These are phyloP conservation scores for Atta texana DNA, from an alignment of 1,140 invertebrate genomes.

Conservation along the genomic window DNA sequence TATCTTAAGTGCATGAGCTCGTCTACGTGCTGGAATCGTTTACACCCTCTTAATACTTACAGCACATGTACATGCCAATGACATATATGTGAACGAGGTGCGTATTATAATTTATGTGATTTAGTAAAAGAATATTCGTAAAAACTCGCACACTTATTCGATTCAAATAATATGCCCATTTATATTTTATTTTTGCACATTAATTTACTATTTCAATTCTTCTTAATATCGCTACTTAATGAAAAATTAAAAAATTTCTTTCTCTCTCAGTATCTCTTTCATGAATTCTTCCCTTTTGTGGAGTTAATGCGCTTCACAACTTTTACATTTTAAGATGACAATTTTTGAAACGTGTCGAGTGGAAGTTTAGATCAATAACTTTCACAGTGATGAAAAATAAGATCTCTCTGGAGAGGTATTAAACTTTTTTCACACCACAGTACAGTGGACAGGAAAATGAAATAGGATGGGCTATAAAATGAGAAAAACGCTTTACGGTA, in stretches of 20 bases:
- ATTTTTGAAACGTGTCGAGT: slow-evolving; percentile 53
- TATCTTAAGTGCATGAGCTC: slow-evolving; percentile 44
- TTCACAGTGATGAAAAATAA: slow-evolving; percentile 59
- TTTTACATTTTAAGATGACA: slow-evolving; percentile 50
- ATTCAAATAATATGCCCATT: slow-evolving; percentile 21
- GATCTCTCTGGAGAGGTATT: slow-evolving; percentile 56
- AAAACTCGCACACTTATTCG: neutral
- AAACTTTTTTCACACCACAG: slow-evolving; percentile 48
- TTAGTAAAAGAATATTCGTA: neutral
- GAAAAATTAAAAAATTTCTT: slow-evolving; percentile 13
- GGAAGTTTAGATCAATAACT: slow-evolving; percentile 58
- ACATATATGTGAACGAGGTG: slow-evolving; percentile 46
- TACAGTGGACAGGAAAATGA: slow-evolving; percentile 40
- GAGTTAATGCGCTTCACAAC: slow-evolving; percentile 55
- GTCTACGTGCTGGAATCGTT: slow-evolving; percentile 59
- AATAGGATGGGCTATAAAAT: slow-evolving; percentile 48
- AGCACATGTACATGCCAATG: slow-evolving; percentile 45
- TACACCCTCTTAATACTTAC: slow-evolving; percentile 61
- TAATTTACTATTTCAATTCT: neutral
- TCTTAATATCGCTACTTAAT: neutral
- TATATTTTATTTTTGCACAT: neutral
- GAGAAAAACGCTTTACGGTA: slow-evolving; percentile 50
- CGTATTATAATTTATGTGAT: slow-evolving; percentile 25
- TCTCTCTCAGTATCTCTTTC: neutral
- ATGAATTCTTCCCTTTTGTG: neutral